phyloP scores from a whole-genome alignment of 2,797 vertebrate species.

The Muraenolepis orangiensis region DNA sequence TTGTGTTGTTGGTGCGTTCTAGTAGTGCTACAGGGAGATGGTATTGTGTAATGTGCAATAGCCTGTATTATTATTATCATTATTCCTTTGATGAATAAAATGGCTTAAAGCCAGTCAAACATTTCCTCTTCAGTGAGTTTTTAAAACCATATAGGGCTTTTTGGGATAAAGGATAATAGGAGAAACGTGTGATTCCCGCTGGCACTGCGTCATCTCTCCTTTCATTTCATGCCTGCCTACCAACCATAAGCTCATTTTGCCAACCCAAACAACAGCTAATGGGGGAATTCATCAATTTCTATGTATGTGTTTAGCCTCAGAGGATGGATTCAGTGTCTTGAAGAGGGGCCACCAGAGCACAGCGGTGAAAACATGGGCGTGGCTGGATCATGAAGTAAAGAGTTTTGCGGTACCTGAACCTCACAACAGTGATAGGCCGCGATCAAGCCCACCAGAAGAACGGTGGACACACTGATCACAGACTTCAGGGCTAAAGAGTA shows the following conservation, averaged over 20 bases:
- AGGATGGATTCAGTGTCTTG: not conserved
- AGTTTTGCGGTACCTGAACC: conserved; percentile 78
- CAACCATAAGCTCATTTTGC: not conserved
- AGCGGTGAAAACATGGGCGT: not conserved
- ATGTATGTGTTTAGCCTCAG: not conserved
- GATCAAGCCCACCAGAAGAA: conserved; percentile 85
- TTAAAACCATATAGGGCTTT: not conserved
- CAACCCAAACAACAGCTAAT: too few species aligned
- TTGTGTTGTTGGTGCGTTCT: not conserved
- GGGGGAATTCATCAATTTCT: not conserved
- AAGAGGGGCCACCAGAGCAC: not conserved
- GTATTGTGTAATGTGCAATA: not conserved
- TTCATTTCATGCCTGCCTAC: not conserved
- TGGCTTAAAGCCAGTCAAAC: not conserved
- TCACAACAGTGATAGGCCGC: conserved; percentile 89
- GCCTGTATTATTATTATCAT: not conserved
- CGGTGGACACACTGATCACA: conserved; percentile 86
- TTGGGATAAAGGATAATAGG: not conserved
- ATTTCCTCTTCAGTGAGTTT: not conserved
- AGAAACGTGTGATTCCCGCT: not conserved
- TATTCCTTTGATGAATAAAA: not conserved
- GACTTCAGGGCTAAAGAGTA: conserved; percentile 89
- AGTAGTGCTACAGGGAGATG: not conserved
- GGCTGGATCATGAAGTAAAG: not conserved
- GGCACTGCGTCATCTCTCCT: not conserved